A percentile compares a stretch with the other conserved stretches of the same genome.
These are phyloP conservation scores for Lepidonotus clava DNA, from an alignment of 2,888 invertebrate genomes.

Conservation along the genomic window DNA sequence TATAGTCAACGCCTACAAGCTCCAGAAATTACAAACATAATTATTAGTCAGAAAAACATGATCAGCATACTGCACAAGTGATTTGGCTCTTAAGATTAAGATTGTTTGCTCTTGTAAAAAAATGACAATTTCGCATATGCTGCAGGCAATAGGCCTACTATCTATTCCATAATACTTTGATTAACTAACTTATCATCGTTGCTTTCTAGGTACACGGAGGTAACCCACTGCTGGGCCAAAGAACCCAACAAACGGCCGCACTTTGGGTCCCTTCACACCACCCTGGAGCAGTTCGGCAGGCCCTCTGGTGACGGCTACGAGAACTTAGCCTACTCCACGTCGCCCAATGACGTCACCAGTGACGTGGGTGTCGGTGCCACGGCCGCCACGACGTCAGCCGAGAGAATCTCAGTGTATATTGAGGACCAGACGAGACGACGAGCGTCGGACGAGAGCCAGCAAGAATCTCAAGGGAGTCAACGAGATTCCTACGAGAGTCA, in stretches of 20 bases:
- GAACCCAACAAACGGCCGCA: constrained; percentile 45
- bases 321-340: neutral
- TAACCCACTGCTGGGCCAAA: constrained; percentile 54
- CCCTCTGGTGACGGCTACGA: neutral
- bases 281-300: neutral
- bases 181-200: no score
- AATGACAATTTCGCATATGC: no score
- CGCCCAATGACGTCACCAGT: neutral
- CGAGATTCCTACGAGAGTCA: neutral
- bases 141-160: no score
- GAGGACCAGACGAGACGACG: neutral
- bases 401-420: neutral
- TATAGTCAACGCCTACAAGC: no score
- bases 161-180: no score
- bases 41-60: no score
- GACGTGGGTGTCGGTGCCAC: neutral
- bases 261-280: neutral
- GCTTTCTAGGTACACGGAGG: constrained; percentile 38
- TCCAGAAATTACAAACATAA: no score
- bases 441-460: neutral
- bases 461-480: neutral
- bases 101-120: no score
- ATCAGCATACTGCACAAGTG: no score
- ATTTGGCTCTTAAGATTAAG: no score
- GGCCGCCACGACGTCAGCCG: neutral